phyloP scores from a whole-genome alignment of 2,113 vertebrate species.

The Misgurnus anguillicaudatus region DNA sequence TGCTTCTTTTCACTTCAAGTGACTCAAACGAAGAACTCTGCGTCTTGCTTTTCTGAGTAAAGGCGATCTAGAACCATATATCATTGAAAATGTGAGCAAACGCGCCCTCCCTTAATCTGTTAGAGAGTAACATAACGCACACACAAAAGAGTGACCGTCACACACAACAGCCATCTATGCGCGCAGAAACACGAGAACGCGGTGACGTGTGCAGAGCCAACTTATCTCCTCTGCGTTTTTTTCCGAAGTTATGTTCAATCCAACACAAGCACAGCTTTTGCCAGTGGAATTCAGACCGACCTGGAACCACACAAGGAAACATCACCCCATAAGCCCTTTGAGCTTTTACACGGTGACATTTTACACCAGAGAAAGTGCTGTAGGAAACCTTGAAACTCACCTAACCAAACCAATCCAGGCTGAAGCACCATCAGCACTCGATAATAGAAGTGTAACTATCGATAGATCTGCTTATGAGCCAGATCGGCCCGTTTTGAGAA shows the following conservation, averaged over 20 bases:
- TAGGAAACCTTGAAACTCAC: no score
- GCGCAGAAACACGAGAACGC: constrained; percentile 54
- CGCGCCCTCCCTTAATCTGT: not conserved
- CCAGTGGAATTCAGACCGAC: constrained; percentile 61
- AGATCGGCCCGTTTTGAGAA: no score
- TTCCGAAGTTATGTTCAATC: constrained; percentile 61
- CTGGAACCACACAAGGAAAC: constrained; percentile 50
- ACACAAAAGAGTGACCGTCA: constrained; percentile 46
- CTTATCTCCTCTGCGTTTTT: constrained; percentile 67
- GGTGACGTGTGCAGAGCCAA: constrained; percentile 62
- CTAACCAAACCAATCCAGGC: no score
- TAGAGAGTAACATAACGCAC: constrained; percentile 26
- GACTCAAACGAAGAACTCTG: constrained; percentile 52
- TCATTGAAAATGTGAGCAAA: not conserved
- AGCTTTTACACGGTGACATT: constrained; percentile 34
- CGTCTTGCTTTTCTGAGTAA: constrained; percentile 38
- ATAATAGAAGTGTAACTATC: no score
- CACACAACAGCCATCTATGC: constrained; percentile 54
- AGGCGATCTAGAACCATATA: constrained; percentile 13
- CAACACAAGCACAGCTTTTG: constrained; percentile 72
- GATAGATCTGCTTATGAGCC: no score
- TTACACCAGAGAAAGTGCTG: constrained; percentile 23
- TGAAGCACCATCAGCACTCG: no score
- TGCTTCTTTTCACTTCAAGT: constrained; percentile 43
- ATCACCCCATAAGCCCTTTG: constrained; percentile 54